Evolutionary conservation across 2,888 invertebrate species (phyloP).

Genomic region (Macrophya alboannulata): DNA sequence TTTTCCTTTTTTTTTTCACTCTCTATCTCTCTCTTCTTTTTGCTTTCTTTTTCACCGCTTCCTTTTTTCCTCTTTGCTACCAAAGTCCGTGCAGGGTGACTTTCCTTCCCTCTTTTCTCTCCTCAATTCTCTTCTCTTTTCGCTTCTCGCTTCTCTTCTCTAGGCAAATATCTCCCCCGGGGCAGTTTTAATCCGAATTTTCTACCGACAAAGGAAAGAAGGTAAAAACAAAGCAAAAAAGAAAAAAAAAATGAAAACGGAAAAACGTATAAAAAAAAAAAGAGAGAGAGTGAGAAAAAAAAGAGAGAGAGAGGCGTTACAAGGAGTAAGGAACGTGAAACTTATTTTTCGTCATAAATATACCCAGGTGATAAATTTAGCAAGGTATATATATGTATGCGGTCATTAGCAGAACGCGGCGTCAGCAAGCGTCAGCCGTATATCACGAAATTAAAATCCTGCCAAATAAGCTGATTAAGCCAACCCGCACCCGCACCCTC

Average conservation of each 20-base stretch:
- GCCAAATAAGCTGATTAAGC: constrained; percentile 68
- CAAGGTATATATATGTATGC: constrained; percentile 28
- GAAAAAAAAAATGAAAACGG: neutral
- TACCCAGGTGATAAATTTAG: constrained; percentile 66
- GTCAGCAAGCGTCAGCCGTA: constrained; percentile 64
- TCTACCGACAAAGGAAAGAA: constrained; percentile 24
- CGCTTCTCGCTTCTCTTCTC: neutral
- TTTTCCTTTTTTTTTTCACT: neutral
- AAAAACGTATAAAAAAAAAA: neutral
- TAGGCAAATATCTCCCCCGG: constrained; percentile 30
- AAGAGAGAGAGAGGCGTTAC: neutral
- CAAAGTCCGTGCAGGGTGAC: neutral
- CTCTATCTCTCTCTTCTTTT: neutral
- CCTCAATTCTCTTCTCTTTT: too few relatives aligned
- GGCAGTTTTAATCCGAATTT: constrained; percentile 51
- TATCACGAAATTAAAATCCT: constrained; percentile 67
- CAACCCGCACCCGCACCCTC: constrained; percentile 14
- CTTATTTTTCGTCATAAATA: constrained; percentile 53
- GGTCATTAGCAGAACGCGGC: constrained; percentile 67
- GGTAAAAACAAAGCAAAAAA: neutral
- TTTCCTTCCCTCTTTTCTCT: neutral
- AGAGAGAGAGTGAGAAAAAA: neutral
- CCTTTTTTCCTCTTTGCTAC: neutral
- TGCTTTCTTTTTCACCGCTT: neutral
- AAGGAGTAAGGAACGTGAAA: constrained; percentile 40